These are phyloP conservation scores for Nephrotoma appendiculata DNA, from an alignment of 2,888 invertebrate species.

Conservation along the genomic window DNA sequence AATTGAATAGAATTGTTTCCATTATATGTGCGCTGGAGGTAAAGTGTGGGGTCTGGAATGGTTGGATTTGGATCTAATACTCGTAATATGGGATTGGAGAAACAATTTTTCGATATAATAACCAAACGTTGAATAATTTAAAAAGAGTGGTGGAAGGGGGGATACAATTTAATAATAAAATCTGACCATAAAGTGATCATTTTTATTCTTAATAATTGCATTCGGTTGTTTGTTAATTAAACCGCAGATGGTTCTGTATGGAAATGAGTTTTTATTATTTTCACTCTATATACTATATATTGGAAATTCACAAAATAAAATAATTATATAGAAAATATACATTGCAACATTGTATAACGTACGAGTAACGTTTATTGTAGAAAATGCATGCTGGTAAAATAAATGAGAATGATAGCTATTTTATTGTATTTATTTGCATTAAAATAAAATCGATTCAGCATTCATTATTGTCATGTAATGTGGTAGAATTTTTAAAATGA, in stretches of 20 bases:
- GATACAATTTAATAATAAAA: not conserved
- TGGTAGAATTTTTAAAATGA: too few species aligned
- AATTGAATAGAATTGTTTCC: not conserved
- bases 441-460: too few species aligned
- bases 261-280: not conserved
- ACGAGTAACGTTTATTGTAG: not conserved
- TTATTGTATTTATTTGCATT: too few species aligned
- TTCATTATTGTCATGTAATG: too few species aligned
- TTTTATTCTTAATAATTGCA: not conserved
- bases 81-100: not conserved
- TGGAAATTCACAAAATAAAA: not conserved
- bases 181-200: not conserved
- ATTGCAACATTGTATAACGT: not conserved
- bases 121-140: not conserved
- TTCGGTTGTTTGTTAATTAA: not conserved
- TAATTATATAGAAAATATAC: not conserved
- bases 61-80: not conserved
- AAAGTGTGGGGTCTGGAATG: not conserved
- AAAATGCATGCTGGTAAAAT: not conserved
- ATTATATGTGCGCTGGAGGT: not conserved
- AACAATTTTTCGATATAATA: not conserved
- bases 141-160: not conserved
- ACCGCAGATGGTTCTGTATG: not conserved
- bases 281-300: not conserved
- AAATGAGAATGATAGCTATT: not conserved